A percentile compares a stretch with the other conserved stretches of the same genome.
These are phyloP conservation scores for Meleagris gallopavo DNA, from an alignment of 2,113 vertebrate species.

Conservation along the genomic window DNA sequence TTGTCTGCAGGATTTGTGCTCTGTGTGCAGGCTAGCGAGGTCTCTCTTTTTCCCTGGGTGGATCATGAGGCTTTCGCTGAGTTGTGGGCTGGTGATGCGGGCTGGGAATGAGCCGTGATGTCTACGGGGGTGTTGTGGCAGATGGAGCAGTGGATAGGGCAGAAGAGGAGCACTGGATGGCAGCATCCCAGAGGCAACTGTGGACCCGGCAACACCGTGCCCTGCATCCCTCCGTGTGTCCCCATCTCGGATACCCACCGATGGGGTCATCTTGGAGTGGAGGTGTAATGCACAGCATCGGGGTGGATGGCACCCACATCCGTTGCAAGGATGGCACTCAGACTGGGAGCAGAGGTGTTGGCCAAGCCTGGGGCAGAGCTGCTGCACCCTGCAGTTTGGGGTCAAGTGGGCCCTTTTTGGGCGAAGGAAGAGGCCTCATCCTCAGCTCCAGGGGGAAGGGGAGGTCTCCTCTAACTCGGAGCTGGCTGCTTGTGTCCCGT, in stretches of 20 bases:
- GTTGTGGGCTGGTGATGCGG: not conserved
- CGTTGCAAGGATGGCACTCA: not conserved
- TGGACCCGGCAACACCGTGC: fast-evolving
- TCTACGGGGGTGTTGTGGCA: not conserved
- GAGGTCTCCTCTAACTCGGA: not conserved
- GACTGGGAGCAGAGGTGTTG: not conserved
- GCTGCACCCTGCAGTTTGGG: not conserved
- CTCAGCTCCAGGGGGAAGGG: not conserved
- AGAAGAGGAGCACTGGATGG: not conserved
- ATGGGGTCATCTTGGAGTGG: not conserved
- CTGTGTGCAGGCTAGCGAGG: not conserved
- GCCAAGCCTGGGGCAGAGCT: not conserved
- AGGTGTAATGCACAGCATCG: fast-evolving
- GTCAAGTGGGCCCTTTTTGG: fast-evolving
- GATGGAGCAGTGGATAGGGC: not conserved
- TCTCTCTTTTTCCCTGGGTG: not conserved
- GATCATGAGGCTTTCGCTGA: constrained; percentile 46
- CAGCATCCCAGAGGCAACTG: not conserved
- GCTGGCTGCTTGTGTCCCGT: not conserved
- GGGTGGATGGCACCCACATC: fast-evolving
- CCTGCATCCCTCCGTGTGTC: not conserved
- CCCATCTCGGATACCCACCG: not conserved
- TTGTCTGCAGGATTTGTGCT: not conserved
- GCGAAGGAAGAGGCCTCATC: not conserved
- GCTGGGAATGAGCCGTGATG: not conserved